Conservation (phyloP, 1,140 invertebrate species). For the Phthorimaea operculella region DNA sequence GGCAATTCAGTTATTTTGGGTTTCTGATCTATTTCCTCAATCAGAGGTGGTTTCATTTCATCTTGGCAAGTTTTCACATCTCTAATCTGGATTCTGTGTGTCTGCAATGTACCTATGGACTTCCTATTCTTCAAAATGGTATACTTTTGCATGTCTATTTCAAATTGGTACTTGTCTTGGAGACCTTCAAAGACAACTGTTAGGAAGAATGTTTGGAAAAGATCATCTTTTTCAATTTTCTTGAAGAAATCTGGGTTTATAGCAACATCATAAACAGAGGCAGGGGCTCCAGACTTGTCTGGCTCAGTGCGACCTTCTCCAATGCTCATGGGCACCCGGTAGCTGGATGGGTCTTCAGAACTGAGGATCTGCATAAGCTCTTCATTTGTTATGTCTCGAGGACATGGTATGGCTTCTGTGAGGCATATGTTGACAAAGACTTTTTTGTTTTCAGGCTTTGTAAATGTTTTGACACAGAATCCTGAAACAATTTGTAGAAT, state of each 20-base stretch:
- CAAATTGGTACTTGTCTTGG: constrained; percentile 77
- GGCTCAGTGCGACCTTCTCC: constrained; percentile 80
- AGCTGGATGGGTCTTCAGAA: constrained; percentile 77
- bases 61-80: constrained; percentile 64
- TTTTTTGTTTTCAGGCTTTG: constrained; percentile 75
- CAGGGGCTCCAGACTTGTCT: constrained; percentile 79
- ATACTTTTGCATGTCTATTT: constrained; percentile 71
- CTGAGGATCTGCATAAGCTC: constrained; percentile 78
- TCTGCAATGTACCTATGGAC: constrained; percentile 77
- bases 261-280: constrained; percentile 81
- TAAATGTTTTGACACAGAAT: constrained; percentile 84
- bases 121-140: constrained; percentile 72
- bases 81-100: constrained; percentile 77
- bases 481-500: constrained; percentile 65
- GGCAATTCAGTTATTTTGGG: constrained; percentile 26
- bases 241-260: constrained; percentile 79
- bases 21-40: constrained; percentile 65
- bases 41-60: constrained; percentile 53
- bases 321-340: constrained; percentile 89
- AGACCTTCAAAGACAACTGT: constrained; percentile 78
- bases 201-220: constrained; percentile 81
- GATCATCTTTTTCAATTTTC: constrained; percentile 73
- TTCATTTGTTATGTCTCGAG: constrained; percentile 82
- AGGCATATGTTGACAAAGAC: constrained; percentile 85
- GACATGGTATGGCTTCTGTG: constrained; percentile 79